phyloP scores from a whole-genome alignment of 2,113 vertebrate species.

The Grus americana region DNA sequence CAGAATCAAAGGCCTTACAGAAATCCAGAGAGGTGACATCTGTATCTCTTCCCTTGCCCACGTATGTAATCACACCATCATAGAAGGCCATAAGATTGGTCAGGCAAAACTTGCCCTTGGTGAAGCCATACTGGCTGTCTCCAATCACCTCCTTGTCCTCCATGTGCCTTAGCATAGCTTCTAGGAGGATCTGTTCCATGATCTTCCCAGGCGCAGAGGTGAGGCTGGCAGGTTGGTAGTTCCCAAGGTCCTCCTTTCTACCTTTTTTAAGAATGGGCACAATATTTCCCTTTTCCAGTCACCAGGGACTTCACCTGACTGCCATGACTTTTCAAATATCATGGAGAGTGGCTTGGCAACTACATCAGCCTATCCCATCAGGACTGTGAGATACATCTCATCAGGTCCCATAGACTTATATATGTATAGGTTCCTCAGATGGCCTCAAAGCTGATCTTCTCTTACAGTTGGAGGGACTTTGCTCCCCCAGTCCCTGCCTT shows the following conservation, averaged over 20 bases:
- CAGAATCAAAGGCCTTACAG: neutral
- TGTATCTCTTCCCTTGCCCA: neutral
- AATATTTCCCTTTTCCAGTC: neutral
- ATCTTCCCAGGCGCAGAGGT: too few relatives aligned
- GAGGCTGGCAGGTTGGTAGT: too few relatives aligned
- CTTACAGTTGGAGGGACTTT: neutral
- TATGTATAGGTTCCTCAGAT: neutral
- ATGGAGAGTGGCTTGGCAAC: neutral
- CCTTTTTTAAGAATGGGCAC: neutral
- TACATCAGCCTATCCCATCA: neutral
- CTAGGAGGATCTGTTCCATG: neutral
- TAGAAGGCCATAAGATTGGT: neutral
- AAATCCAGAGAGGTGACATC: neutral
- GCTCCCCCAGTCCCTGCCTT: neutral
- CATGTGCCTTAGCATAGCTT: neutral
- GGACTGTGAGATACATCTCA: neutral
- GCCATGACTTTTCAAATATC: neutral
- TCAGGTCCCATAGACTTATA: neutral
- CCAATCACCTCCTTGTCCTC: too few relatives aligned
- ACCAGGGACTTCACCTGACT: neutral
- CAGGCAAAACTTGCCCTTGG: neutral
- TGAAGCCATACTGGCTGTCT: neutral
- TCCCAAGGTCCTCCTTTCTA: neutral
- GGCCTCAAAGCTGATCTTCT: accelerated
- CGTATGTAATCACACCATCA: neutral